A percentile compares a stretch with the other conserved stretches of the same genome.
phyloP scores from a whole-genome alignment of 2,113 vertebrate genomes.

The Corapipo altera region DNA sequence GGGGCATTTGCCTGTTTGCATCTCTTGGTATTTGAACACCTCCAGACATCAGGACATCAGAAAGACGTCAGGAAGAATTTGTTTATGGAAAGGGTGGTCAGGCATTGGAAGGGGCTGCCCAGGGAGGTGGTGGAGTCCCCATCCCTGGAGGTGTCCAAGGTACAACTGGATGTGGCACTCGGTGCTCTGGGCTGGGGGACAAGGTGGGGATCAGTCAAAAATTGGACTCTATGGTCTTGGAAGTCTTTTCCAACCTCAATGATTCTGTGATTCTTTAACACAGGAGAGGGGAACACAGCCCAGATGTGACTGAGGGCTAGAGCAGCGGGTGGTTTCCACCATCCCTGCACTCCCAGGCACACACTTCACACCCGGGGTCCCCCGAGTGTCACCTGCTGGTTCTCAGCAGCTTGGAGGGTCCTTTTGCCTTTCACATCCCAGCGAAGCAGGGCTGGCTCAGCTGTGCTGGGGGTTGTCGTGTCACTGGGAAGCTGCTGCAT shows the following conservation, averaged over 20 bases:
- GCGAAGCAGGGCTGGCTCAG: not conserved
- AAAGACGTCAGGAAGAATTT: not conserved
- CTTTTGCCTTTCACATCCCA: not conserved
- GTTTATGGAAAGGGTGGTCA: not conserved
- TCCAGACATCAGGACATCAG: not conserved
- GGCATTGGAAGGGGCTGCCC: not conserved
- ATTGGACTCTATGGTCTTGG: not conserved
- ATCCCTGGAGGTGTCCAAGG: not conserved
- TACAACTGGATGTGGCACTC: not conserved
- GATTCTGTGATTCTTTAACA: not conserved
- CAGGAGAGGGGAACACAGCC: not conserved
- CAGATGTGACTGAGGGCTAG: not conserved
- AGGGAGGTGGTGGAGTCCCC: not conserved
- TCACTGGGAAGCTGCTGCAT: not conserved
- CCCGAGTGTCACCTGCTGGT: accelerated
- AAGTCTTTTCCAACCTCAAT: not conserved
- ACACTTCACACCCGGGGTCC: not conserved
- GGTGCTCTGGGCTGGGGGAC: not conserved
- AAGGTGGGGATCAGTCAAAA: accelerated
- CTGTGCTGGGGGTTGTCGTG: not conserved
- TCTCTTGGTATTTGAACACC: not conserved
- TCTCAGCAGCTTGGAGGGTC: not conserved
- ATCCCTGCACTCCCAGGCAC: not conserved
- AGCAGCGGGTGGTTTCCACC: accelerated
- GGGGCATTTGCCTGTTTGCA: accelerated